Evolutionary conservation across 2,888 invertebrate genomes (phyloP).

Genomic region (Pterobdella sp.): DNA sequence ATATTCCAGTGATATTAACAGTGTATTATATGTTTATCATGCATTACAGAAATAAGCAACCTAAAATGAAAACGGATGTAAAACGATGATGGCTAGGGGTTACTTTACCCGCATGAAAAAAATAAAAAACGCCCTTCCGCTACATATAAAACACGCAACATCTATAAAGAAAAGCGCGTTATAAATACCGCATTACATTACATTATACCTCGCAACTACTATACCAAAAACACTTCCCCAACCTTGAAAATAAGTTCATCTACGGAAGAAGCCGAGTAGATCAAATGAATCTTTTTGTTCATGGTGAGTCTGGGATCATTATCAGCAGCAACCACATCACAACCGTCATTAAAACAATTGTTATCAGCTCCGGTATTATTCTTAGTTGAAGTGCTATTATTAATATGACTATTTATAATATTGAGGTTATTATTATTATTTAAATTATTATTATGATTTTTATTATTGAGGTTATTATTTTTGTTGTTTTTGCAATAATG

Average conservation of each 20-base stretch:
- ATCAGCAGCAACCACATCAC: neutral
- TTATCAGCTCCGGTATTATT: neutral
- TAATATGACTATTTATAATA: neutral
- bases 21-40: too few species aligned
- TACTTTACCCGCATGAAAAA: too few species aligned
- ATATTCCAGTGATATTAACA: too few species aligned
- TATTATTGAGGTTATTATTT: neutral
- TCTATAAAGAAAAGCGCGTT: too few species aligned
- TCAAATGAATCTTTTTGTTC: slow-evolving; percentile 10
- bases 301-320: neutral
- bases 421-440: neutral
- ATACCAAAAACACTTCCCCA: neutral
- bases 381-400: neutral
- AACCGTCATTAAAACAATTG: neutral
- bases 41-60: too few species aligned
- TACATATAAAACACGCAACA: too few species aligned
- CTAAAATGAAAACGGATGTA: too few species aligned
- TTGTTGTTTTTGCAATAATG: neutral
- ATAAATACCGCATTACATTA: too few species aligned
- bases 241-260: slow-evolving; percentile 27
- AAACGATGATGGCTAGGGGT: too few species aligned
- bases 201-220: neutral
- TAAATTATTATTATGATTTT: slow-evolving; percentile 4
- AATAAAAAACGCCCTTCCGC: too few species aligned
- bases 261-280: slow-evolving; percentile 12